Evolutionary conservation across 2,888 invertebrate species (phyloP).

Genomic region (Heliothis peltigera): DNA sequence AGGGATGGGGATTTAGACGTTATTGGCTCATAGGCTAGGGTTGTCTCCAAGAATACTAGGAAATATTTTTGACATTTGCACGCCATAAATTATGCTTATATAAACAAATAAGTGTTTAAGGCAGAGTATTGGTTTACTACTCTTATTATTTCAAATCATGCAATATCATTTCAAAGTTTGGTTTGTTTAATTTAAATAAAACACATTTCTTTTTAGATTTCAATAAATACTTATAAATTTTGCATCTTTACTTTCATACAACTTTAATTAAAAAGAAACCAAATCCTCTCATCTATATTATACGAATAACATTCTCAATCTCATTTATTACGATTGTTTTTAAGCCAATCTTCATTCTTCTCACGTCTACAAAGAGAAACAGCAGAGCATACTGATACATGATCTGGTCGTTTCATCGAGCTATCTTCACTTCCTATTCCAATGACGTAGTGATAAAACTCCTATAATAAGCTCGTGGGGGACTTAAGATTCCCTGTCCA

Average conservation of each 20-base stretch:
- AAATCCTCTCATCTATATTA: no score
- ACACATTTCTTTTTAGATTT: no score
- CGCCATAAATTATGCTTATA: no score
- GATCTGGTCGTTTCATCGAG: conserved; percentile 22
- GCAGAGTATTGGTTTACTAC: no score
- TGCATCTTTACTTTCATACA: no score
- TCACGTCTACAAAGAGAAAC: conserved; percentile 14
- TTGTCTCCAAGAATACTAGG: conserved; percentile 56
- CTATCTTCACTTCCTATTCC: conserved; percentile 21
- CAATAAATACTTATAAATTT: no score
- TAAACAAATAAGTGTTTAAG: no score
- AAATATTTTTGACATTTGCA: no score
- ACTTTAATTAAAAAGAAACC: no score
- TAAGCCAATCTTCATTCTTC: not conserved
- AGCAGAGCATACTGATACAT: conserved; percentile 5
- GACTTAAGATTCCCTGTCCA: conserved; percentile 39
- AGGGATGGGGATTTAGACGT: conserved; percentile 83
- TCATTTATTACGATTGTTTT: not conserved
- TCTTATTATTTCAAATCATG: no score
- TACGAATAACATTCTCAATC: not conserved
- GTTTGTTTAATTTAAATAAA: no score
- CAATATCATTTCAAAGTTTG: no score
- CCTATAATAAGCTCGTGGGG: conserved; percentile 15
- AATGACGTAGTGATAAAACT: conserved; percentile 10
- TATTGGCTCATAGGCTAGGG: conserved; percentile 79